Conservation (phyloP, 2,113 vertebrate genomes). For the Stegostoma tigrinum region DNA sequence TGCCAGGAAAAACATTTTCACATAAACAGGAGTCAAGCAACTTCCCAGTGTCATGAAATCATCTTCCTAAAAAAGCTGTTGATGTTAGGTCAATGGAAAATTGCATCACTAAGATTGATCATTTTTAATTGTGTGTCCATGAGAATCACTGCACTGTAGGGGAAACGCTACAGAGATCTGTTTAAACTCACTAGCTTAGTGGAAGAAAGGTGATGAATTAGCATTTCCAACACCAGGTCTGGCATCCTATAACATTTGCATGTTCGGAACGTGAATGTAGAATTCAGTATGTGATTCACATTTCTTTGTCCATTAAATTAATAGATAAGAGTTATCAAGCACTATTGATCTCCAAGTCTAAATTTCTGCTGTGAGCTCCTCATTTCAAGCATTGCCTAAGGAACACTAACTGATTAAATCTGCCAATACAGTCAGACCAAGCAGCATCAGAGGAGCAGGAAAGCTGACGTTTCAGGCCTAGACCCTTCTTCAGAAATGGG, state of each 20-base stretch:
- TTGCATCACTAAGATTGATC: background rate
- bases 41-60: no score
- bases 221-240: background rate
- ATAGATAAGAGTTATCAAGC: background rate
- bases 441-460: no score
- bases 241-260: background rate
- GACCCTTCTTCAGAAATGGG: no score
- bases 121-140: background rate
- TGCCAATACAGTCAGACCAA: background rate
- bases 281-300: background rate
- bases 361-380: background rate
- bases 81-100: no score
- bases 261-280: background rate
- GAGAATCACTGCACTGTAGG: background rate
- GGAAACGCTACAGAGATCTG: background rate
- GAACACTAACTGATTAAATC: background rate
- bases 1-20: no score
- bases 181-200: background rate
- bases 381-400: background rate
- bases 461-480: no score
- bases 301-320: background rate
- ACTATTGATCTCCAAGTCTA: background rate
- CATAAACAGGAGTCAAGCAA: no score
- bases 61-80: no score
- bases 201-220: no score